A percentile compares a stretch with the other conserved stretches of the same genome.
Evolutionary conservation across 2,888 invertebrate genomes (phyloP).

Genomic region (Apamea monoglypha): DNA sequence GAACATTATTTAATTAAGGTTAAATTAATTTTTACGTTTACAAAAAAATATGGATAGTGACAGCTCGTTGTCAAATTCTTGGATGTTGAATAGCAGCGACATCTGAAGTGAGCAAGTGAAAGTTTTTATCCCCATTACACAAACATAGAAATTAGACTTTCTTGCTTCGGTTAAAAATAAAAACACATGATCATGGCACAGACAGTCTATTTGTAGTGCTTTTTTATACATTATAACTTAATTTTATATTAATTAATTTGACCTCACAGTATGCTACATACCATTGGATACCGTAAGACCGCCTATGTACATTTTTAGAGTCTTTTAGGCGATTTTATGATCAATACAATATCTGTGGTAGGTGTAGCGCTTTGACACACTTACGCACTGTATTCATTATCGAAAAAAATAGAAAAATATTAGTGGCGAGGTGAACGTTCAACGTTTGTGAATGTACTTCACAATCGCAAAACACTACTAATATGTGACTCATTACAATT

Average conservation of each 20-base stretch:
- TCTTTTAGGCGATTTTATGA: slow-evolving; percentile 5
- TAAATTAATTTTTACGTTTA: no score
- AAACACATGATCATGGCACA: not conserved
- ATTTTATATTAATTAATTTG: not conserved
- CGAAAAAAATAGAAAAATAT: slow-evolving; percentile 49
- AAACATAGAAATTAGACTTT: not conserved
- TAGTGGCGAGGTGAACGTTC: slow-evolving; percentile 45
- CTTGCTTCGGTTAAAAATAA: not conserved
- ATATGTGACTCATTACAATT: slow-evolving; percentile 54
- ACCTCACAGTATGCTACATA: no score
- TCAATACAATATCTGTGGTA: slow-evolving; percentile 10
- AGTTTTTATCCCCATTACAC: not conserved
- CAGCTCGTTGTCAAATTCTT: no score
- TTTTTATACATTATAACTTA: not conserved
- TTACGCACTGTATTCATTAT: slow-evolving; percentile 4
- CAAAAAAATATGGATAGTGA: no score
- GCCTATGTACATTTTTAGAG: not conserved
- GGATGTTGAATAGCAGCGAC: no score
- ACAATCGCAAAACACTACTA: slow-evolving; percentile 38
- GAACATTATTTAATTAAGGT: no score
- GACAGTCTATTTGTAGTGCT: not conserved
- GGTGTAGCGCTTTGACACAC: slow-evolving; percentile 32
- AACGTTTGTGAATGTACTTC: slow-evolving; percentile 46
- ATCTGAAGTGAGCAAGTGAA: no score
- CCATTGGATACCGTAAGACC: not conserved